Conservation (phyloP, 2,113 vertebrate genomes). For the Ardeotis arabs region DNA sequence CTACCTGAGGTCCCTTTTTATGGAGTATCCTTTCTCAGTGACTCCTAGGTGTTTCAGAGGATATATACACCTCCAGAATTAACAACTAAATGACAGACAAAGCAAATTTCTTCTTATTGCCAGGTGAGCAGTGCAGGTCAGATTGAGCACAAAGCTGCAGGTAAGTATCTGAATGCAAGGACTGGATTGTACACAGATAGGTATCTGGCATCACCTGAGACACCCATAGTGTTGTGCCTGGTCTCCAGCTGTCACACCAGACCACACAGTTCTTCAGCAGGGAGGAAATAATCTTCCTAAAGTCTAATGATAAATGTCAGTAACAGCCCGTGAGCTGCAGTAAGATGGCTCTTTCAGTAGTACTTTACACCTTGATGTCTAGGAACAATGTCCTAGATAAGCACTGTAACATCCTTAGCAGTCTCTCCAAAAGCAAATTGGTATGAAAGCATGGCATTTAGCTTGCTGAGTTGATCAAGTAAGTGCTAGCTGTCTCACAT, state of each 20-base stretch:
- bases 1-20: background rate
- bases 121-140: background rate
- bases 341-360: background rate
- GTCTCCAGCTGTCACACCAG: background rate
- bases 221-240: background rate
- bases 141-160: background rate
- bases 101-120: background rate
- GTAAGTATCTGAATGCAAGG: background rate
- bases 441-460: background rate
- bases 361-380: background rate
- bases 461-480: background rate
- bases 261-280: background rate
- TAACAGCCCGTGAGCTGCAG: background rate
- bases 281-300: background rate
- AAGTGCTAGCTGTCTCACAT: background rate
- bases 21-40: background rate
- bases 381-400: background rate
- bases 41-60: background rate
- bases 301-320: background rate
- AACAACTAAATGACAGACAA: background rate
- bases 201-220: background rate
- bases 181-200: background rate
- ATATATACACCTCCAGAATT: background rate
- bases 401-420: background rate
- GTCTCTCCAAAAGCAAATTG: background rate